Evolutionary conservation across 2,888 invertebrate species (phyloP), one percentile per base, ranked within the genome.

Genomic region (Drosophila testacea): DNA sequence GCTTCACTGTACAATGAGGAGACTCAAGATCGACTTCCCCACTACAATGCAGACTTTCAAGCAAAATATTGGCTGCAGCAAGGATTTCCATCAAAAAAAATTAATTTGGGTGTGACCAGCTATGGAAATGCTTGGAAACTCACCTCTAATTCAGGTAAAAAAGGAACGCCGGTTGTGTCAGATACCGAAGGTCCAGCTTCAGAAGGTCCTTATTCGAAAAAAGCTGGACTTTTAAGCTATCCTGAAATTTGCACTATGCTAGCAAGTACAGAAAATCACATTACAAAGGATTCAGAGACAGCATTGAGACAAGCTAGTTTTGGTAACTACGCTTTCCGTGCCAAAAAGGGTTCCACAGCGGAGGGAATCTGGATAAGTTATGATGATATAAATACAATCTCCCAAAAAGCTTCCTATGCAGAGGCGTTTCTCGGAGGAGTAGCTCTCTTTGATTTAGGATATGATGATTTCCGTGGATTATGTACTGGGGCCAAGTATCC

Each of bases 401-500:
- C 95, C 30, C 95, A 95, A 88, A 97, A 97, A 91, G 96, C 96
- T 0, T 92, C 93, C 7, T 97, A 95, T 88, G 96, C 93, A 28
- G 94, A 95, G 76, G 94, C 95, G 91, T 95, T 95, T 46, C 94
- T 97, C 1, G 97, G 96, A 7, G 97, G 97, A 36, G 93, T 97
- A 13, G 95, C 96, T 0, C 93, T 97, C 32, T 93, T 94, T 42
- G 97, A 97, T 77, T 92, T 97, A 28, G 95, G 96, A 0, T 92
- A 95, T 91, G 97, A 97, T 77, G 97, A 97, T 90, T 96, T 96
- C 94, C 95, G 96, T 46, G 97, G 97, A 0, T 93, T 95, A 1
- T 97, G 97, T 93, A 95, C 94, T 1, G 95, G 95, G 0, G 96
- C 96, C 88, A 96, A 96, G 88, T 97, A 94, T 91, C 97, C 97